These are phyloP conservation scores for Antrozous pallidus DNA, from an alignment of 2,797 vertebrate genomes.

Conservation along the genomic window DNA sequence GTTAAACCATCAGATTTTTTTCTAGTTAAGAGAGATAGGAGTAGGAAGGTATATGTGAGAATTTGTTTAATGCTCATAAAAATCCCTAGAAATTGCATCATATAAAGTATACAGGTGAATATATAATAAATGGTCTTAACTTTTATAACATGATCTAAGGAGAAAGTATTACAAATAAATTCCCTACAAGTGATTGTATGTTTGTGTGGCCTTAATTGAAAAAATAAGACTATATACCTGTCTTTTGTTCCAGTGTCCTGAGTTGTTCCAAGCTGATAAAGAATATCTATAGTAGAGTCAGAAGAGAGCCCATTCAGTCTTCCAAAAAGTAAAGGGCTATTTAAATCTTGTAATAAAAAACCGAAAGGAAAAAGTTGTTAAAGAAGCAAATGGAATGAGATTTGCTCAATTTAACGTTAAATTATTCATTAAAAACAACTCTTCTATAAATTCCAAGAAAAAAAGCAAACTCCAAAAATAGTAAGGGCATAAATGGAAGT, in stretches of 20 bases:
- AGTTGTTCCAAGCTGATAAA: constrained; percentile 98
- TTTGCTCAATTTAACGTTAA: not conserved
- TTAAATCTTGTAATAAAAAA: constrained; percentile 88
- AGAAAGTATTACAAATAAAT: not conserved
- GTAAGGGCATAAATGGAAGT: not conserved
- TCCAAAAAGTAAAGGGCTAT: constrained; percentile 98
- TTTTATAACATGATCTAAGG: not conserved
- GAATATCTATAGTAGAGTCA: constrained; percentile 98
- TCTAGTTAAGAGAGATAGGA: not conserved
- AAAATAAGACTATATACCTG: constrained; percentile 84
- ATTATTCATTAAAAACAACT: constrained; percentile 18
- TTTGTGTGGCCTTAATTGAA: not conserved
- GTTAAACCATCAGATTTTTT: not conserved
- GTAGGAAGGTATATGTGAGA: not conserved
- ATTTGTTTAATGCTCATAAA: not conserved
- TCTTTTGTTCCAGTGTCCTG: constrained; percentile 98
- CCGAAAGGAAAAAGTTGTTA: constrained; percentile 2
- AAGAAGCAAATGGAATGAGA: constrained; percentile 2
- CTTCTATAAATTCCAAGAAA: not conserved
- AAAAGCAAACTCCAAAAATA: constrained; percentile 33
- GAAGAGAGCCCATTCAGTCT: constrained; percentile 97
- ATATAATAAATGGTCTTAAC: not conserved
- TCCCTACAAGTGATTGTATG: not conserved
- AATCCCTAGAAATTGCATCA: not conserved
- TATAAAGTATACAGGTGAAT: not conserved